Evolutionary conservation across 1,140 invertebrate species (phyloP).

Genomic region (Drosophila subobscura): DNA sequence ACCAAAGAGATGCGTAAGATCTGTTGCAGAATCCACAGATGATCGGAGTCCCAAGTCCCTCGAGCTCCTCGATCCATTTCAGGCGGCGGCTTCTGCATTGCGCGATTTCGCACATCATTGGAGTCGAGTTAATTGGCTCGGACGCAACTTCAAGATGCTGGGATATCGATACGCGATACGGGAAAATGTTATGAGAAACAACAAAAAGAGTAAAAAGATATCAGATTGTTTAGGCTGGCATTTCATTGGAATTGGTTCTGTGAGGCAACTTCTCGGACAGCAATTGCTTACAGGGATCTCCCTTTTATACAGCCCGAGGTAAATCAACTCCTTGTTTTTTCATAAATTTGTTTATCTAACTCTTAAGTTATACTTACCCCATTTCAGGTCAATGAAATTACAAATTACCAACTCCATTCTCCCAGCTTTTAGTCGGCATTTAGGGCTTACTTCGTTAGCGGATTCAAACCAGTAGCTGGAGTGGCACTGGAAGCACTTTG

Average conservation of each 20-base stretch:
- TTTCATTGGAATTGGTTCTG: no score
- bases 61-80: constrained; percentile 4
- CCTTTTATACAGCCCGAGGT: no score
- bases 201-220: constrained; percentile 3
- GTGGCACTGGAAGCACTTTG: constrained; percentile 16
- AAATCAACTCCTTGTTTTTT: no score
- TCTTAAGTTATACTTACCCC: no score
- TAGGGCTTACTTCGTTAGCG: no score
- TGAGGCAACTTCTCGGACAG: no score
- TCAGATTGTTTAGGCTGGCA: no score
- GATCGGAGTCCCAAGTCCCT: constrained; percentile 17
- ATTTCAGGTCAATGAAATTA: no score
- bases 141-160: constrained; percentile 23
- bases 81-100: constrained; percentile 49
- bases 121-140: constrained; percentile 73
- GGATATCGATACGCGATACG: constrained; percentile 31
- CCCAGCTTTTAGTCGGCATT: no score
- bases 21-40: constrained; percentile 43
- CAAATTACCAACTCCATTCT: no score
- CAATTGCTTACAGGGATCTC: no score
- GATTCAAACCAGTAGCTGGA: constrained; percentile 24
- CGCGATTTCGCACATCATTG: constrained; percentile 73
- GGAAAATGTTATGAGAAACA: constrained; percentile 14
- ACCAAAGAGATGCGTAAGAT: constrained; percentile 49
- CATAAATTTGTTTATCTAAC: no score